These are phyloP conservation scores for Streblospio benedicti DNA, from an alignment of 1,140 invertebrate genomes.

Conservation along the genomic window DNA sequence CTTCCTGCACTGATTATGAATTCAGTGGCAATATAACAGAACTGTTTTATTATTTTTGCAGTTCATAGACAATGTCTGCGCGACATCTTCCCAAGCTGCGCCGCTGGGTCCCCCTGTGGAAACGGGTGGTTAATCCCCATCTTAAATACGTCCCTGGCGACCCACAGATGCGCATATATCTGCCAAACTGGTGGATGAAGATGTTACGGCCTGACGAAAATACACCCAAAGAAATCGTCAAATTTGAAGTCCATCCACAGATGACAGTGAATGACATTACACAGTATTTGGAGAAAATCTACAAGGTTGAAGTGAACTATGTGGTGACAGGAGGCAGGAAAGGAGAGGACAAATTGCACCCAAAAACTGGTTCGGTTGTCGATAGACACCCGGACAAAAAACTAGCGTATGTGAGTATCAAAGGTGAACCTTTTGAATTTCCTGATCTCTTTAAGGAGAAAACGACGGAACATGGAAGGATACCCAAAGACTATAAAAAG, in stretches of 20 bases:
- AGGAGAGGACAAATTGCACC: slow-evolving; percentile 43
- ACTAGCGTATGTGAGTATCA: background rate
- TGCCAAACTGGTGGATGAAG: slow-evolving; percentile 94
- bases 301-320: slow-evolving; percentile 66
- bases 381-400: too few relatives aligned
- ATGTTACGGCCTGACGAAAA: slow-evolving; percentile 57
- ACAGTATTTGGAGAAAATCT: slow-evolving; percentile 92
- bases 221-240: slow-evolving; percentile 65
- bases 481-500: background rate
- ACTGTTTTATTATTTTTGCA: too few relatives aligned
- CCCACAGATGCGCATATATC: slow-evolving; percentile 76
- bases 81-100: too few relatives aligned
- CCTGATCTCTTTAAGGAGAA: slow-evolving; percentile 10
- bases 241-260: slow-evolving; percentile 72
- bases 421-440: slow-evolving; percentile 4
- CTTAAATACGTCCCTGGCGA: slow-evolving; percentile 79
- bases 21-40: too few relatives aligned
- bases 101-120: slow-evolving; percentile 40
- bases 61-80: too few relatives aligned
- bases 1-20: too few relatives aligned
- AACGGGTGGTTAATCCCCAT: slow-evolving; percentile 51
- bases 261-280: slow-evolving; percentile 79
- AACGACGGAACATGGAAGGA: background rate
- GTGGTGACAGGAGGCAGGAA: slow-evolving; percentile 49
- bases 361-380: too few relatives aligned